Evolutionary conservation across 2,797 vertebrate genomes (phyloP), one percentile per base, ranked within the genome.

Genomic region (Salmo trutta): DNA sequence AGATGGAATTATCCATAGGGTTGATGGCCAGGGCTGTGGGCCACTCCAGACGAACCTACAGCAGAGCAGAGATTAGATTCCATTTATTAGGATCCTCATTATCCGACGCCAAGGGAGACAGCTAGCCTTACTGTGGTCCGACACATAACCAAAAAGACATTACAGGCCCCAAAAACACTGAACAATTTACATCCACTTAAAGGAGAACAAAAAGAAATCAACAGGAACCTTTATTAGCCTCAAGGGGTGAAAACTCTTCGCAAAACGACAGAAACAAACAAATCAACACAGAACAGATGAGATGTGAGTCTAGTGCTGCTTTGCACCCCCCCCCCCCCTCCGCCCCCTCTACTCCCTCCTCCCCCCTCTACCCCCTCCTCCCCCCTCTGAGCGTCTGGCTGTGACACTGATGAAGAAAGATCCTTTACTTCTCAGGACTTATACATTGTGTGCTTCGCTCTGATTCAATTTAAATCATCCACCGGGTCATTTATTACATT

Each of bases 1-100:
- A 99, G 82, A 99, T 97, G 83, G 98, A 99, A 90, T 99, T 99
- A 82, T 99, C 98, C 97, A 99, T 98, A 0, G 98, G 98, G 90
- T 98, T 99, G 86, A 99, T 98, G 56, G 98, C 96, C 10, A 99
- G 92, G 88, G 98, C 97, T 24, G 98, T 99, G 70, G 98, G 98
- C 98, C 98, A 99, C 74, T 99, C 98, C 85, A 99, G 91, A 73
- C 97, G 97, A 27, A 99, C 97, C 98, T 99, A 64, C 59, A 64
- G 59, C 8, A 10, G 2, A 21, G 21, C 21, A 24, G 21, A 21
- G 8, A 2, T 3, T 27, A 12, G 21, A 24, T 24, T 27, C 3
- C 10, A 24, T 24, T 12, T 3, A 12, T 47, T 47, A 47, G 10
- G 41, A 47, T 47, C 41, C 41, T 3, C 10, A 14, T 47, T 47